Base-by-base conservation (phyloP, 1,140 invertebrate species). In the Drosophila takahashii region DNA sequence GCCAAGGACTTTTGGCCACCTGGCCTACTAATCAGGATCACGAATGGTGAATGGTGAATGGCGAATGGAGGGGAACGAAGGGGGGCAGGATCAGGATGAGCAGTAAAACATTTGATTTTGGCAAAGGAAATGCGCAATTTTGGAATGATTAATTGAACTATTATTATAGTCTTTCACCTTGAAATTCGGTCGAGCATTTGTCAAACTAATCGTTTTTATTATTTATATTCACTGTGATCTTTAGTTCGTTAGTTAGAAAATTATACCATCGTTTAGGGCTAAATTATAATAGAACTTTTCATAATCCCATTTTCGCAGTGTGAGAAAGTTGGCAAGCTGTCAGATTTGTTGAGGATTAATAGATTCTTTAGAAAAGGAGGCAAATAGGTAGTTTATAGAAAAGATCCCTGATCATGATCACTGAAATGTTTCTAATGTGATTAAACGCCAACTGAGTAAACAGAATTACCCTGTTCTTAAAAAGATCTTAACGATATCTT, bases 11-110 rank as follows among this genome's bases (percentile, higher is more conserved):
- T 22, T 7, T 9, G 29, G 61, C 64, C 80, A 84, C 80, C 80
- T 84, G 80, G 80, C 71, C 48, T 76, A 60, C 77, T 76, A 75
- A 83, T 83, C 71, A 79, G 70, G 50, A 48, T 70, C 57, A 57
- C 44, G 36, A 48, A 75, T 56, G 44, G 11, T 37, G 18, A 67
- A 36, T 6, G 42, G 3, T 6, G 15, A n/a, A 29, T 11, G 53
- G 11, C 3, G 16, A 50, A 4, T 2, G 15, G 26, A 11, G 15
- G 16, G 5, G 27, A 18, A 7, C 29, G 34, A 27, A 15, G n/a
- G 15, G 15, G 18, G 36, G 13, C 34, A 50, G 26, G 15, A 16
- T 16, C 34, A 10, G 47, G 3, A 36, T 36, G 11, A n/a, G 22
- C 11, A 26, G 44, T n/a, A 26, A 26, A 45, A 26, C 22, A 13